These are phyloP conservation scores for Notechis scutatus DNA, from an alignment of 2,113 vertebrate genomes.

Conservation along the genomic window DNA sequence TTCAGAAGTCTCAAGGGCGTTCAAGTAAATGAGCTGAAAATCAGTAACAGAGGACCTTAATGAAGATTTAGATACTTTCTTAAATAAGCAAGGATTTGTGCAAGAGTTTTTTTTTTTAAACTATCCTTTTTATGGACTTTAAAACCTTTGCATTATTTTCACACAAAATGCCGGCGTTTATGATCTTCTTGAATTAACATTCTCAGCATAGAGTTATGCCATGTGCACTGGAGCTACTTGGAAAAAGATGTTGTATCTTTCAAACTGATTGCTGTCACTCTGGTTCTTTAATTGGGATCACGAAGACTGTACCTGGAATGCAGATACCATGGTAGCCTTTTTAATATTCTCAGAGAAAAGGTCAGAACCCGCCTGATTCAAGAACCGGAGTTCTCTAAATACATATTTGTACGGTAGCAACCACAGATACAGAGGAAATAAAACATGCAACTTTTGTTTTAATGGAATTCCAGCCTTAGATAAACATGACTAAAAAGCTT, in stretches of 20 bases:
- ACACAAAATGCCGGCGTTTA: neutral
- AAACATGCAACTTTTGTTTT: neutral
- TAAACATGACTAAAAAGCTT: neutral
- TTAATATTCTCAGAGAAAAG: neutral
- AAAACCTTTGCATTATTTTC: constrained; percentile 11
- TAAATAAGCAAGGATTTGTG: neutral
- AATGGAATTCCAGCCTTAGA: neutral
- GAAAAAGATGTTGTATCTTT: neutral
- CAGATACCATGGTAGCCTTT: neutral
- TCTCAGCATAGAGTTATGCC: neutral
- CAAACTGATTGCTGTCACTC: constrained; percentile 3
- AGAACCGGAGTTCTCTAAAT: neutral
- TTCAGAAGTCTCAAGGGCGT: neutral
- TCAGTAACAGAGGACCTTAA: neutral
- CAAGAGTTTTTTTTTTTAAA: neutral
- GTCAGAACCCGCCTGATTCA: neutral
- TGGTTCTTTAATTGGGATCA: constrained; percentile 7
- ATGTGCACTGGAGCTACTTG: neutral
- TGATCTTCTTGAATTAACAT: constrained; percentile 14
- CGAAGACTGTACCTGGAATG: neutral
- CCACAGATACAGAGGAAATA: no score
- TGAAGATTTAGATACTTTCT: neutral
- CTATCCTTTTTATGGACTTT: neutral
- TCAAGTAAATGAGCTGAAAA: neutral
- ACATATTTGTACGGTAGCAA: neutral